Base-by-base conservation (phyloP, 2,888 invertebrate genomes). In the Clivina fossor region DNA sequence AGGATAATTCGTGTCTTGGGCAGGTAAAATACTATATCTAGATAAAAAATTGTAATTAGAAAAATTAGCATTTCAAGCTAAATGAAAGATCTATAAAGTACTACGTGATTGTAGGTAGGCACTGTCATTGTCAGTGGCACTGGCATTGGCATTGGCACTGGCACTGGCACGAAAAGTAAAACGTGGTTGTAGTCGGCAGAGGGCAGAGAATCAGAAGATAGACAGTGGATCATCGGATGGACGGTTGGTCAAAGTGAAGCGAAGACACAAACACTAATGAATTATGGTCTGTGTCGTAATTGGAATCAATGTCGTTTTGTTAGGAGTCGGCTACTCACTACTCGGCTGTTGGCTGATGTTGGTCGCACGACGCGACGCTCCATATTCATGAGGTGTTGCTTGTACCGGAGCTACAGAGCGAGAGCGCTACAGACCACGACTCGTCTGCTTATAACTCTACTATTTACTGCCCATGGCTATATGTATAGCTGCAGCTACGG, bases 301-400 rank as follows among this genome's bases (percentile, higher is more conserved):
- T 49, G 49, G 49, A 49, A 49, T 28, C 49, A 49, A 49, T 49
- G 49, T 49, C 49, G 49, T 28, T 48, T 37, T 26, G 28, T 49
- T 38, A 49, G 33, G 9, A 26, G 26, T 26, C 7, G 9, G 37
- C 16, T 40, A 30, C n/a, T n/a, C n/a, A n/a, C n/a, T n/a, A n/a
- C 38, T 49, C 40, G 18, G 40, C 49, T 49, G 38, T 49, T 49
- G 49, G 38, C 38, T 30, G 46, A 46, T 32, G 33, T 28, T 11
- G 18, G 37, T 19, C 26, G 44, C 32, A 33, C 40, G 32, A 51
- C n/a, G n/a, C n/a, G n/a, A n/a, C 30, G 30, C 35, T 53, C 43
- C 53, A 53, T 49, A 49, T 49, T 49, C 49, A 49, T 49, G 49
- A 53, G 33, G 43, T 53, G 53, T 44, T 26, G 53, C 43, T 22